phyloP scores from a whole-genome alignment of 2,797 vertebrate species.

The Ctenosaura bakeri region DNA sequence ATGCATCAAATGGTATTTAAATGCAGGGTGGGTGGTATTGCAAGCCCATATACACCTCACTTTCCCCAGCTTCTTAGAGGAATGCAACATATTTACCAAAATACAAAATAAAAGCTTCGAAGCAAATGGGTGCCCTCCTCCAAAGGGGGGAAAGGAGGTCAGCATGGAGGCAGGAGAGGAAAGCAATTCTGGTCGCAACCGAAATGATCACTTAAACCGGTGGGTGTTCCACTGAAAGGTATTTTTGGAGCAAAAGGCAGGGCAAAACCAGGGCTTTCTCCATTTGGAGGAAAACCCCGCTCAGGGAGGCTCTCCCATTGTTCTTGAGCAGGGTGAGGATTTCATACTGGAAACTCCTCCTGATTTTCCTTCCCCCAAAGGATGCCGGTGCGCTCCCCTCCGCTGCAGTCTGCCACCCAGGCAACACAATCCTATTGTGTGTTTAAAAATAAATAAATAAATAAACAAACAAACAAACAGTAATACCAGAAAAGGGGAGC shows the following conservation, averaged over 20 bases:
- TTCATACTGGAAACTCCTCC: too few relatives aligned
- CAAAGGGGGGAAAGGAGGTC: background rate
- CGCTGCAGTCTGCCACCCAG: too few relatives aligned
- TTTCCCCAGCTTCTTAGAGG: background rate
- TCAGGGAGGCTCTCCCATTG: conserved; percentile 14
- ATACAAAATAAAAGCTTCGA: background rate
- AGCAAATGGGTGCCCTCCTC: background rate
- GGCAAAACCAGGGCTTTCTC: background rate
- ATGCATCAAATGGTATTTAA: background rate
- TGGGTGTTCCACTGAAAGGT: background rate
- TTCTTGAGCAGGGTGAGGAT: conserved; percentile 7
- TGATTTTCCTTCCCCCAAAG: too few relatives aligned
- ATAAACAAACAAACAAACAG: too few relatives aligned
- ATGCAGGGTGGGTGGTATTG: background rate
- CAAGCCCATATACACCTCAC: background rate
- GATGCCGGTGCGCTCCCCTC: too few relatives aligned
- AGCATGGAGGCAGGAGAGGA: background rate
- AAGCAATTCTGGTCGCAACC: background rate
- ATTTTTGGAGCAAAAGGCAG: background rate
- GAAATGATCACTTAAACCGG: background rate
- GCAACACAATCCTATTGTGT: too few relatives aligned
- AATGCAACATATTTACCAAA: too few relatives aligned
- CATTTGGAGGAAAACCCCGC: too few relatives aligned
- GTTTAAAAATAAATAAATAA: too few relatives aligned
- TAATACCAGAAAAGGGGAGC: too few relatives aligned